Conservation (phyloP, 1,140 invertebrate species). For the Atopsyche davidsoni region DNA sequence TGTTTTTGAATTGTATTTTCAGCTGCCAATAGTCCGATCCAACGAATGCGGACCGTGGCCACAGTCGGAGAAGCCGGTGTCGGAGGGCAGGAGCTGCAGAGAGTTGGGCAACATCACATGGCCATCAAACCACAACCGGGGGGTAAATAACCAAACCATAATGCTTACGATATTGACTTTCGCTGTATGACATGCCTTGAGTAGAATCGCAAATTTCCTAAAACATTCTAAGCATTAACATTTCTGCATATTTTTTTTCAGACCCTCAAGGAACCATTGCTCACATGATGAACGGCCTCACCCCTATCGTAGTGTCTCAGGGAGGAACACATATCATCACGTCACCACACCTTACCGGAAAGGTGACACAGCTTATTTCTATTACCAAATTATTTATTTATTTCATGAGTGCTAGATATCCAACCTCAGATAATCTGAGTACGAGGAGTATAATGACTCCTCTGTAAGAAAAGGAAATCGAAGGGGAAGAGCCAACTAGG, state of each 20-base stretch:
- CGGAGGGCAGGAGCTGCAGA: conserved; percentile 2
- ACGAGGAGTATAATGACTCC: no score
- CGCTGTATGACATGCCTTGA: no score
- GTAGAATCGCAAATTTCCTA: no score
- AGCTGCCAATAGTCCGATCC: conserved; percentile 28
- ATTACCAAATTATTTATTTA: no score
- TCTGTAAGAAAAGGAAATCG: no score
- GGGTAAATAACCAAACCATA: neutral
- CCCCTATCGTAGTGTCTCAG: conserved; percentile 44
- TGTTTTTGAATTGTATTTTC: neutral
- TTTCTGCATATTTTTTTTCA: conserved; percentile 13
- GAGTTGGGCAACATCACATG: conserved; percentile 15
- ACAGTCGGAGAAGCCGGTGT: conserved; percentile 18
- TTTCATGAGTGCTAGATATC: no score
- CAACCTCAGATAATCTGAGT: no score
- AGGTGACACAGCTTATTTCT: no score
- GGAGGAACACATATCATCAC: conserved; percentile 35
- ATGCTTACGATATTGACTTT: no score
- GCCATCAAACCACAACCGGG: conserved; percentile 28
- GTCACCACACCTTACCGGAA: conserved; percentile 26
- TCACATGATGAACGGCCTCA: conserved; percentile 38
- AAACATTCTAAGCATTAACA: neutral
- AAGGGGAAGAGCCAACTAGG: no score
- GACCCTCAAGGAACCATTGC: conserved; percentile 21
- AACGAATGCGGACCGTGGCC: conserved; percentile 22